Evolutionary conservation across 37 sponge, comb jelly and placozoan species (phyloP).

Genomic region (Dysidea cf. avara): DNA sequence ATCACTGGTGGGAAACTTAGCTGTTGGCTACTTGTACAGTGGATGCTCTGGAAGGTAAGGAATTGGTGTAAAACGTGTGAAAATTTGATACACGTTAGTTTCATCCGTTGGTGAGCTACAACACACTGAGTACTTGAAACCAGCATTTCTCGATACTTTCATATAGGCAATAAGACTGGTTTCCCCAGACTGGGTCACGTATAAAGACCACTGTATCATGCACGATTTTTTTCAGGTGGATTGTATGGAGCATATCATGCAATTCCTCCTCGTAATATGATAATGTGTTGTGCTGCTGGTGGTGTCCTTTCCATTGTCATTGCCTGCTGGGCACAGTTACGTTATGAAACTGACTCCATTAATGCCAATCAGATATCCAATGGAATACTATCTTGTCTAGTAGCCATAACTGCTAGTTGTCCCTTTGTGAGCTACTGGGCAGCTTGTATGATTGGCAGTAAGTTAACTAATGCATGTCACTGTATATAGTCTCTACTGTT

Average conservation of each 20-base stretch:
- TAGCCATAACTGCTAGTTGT: slow-evolving; percentile 68
- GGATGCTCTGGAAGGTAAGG: too few relatives aligned
- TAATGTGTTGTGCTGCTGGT: slow-evolving; percentile 69
- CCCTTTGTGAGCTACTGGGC: slow-evolving; percentile 52
- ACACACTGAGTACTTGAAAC: too few relatives aligned
- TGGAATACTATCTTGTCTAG: slow-evolving; percentile 59
- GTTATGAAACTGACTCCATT: slow-evolving; percentile 25
- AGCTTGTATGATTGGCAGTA: slow-evolving; percentile 59
- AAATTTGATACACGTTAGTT: too few relatives aligned
- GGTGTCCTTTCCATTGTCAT: slow-evolving; percentile 72
- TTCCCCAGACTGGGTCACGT: too few relatives aligned
- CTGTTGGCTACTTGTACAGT: too few relatives aligned
- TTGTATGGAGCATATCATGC: slow-evolving; percentile 55
- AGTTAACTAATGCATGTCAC: slow-evolving; percentile 1
- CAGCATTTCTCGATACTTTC: too few relatives aligned
- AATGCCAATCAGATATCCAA: slow-evolving; percentile 77
- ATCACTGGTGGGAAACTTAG: too few relatives aligned
- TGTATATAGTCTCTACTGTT: neutral
- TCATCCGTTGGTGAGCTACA: too few relatives aligned
- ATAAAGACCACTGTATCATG: too few relatives aligned
- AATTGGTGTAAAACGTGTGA: too few relatives aligned
- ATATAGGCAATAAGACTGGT: too few relatives aligned
- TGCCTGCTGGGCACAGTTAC: slow-evolving; percentile 77
- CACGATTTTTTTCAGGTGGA: too few relatives aligned
- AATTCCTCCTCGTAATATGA: slow-evolving; percentile 88